Percentiles rank a stretch among this genome's conserved stretches.
These are phyloP conservation scores for Smutsia temminckii DNA, from an alignment of 2,797 vertebrate species.

Conservation along the genomic window DNA sequence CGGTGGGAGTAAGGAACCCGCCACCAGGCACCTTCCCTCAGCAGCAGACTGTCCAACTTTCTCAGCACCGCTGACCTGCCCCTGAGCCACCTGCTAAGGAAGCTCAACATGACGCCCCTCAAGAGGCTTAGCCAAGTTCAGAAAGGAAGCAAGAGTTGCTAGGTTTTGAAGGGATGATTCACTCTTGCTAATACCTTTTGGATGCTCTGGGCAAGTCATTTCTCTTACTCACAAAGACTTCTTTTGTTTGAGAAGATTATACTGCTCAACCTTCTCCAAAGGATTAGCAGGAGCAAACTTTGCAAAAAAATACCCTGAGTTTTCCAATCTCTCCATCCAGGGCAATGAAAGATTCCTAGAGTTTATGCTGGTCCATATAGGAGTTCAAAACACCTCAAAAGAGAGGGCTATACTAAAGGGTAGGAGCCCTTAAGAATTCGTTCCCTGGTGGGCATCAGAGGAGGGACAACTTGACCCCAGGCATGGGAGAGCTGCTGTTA, in stretches of 20 bases:
- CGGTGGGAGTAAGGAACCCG: not conserved
- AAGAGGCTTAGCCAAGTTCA: slow-evolving; percentile 17
- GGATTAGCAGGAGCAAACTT: not conserved
- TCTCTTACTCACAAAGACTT: slow-evolving; percentile 22
- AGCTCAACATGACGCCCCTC: not conserved
- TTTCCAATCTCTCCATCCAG: not conserved
- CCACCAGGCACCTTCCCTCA: not conserved
- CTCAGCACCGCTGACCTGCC: not conserved
- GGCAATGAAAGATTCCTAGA: not conserved
- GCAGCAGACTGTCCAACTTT: not conserved
- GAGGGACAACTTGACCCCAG: not conserved
- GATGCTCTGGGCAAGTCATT: not conserved
- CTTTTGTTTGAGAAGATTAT: slow-evolving; percentile 24
- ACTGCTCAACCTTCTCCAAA: not conserved
- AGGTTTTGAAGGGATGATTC: slow-evolving; percentile 19
- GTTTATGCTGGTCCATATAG: not conserved
- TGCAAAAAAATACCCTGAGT: not conserved
- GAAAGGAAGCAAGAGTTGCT: not conserved
- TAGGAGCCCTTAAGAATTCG: not conserved
- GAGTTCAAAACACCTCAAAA: not conserved
- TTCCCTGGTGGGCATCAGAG: not conserved
- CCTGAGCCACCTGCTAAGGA: slow-evolving; percentile 4
- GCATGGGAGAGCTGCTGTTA: not conserved
- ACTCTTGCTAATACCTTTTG: slow-evolving; percentile 6
- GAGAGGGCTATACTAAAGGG: not conserved